Evolutionary conservation across 2,888 invertebrate genomes (phyloP).

Genomic region (Bombylius discolor): DNA sequence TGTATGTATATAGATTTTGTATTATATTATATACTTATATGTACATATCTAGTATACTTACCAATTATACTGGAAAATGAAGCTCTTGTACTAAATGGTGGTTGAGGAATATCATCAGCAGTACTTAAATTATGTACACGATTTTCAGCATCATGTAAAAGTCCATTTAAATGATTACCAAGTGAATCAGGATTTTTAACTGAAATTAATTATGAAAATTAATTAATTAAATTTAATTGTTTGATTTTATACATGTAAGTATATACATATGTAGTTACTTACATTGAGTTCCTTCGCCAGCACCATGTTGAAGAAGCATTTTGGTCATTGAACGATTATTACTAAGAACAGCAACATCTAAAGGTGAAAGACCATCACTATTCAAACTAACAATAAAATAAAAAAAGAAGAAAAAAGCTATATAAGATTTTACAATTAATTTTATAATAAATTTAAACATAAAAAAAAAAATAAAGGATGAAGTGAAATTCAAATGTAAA

Average conservation of each 20-base stretch:
- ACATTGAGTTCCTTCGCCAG: slow-evolving; percentile 74
- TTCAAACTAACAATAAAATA: slow-evolving; percentile 55
- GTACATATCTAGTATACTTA: slow-evolving; percentile 16
- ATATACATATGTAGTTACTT: slow-evolving; percentile 35
- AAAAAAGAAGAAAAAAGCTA: neutral
- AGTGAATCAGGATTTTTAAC: slow-evolving; percentile 60
- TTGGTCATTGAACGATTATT: slow-evolving; percentile 78
- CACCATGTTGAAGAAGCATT: slow-evolving; percentile 79
- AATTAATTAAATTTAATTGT: too few species aligned
- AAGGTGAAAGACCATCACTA: slow-evolving; percentile 72
- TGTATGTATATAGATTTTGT: too few species aligned
- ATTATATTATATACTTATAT: neutral
- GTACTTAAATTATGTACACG: slow-evolving; percentile 66
- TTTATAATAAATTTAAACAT: neutral
- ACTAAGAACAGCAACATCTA: slow-evolving; percentile 88
- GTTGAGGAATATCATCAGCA: slow-evolving; percentile 35
- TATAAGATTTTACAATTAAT: neutral
- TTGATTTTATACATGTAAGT: neutral
- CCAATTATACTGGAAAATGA: slow-evolving; percentile 47
- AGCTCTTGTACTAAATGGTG: slow-evolving; percentile 37
- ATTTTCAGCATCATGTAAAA: slow-evolving; percentile 71
- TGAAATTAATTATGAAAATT: slow-evolving; percentile 28
- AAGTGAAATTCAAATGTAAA: too few species aligned
- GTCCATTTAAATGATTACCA: slow-evolving; percentile 59
- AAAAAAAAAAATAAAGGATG: neutral